A percentile compares a stretch with the other conserved stretches of the same genome.
Conservation (phyloP, 2,888 invertebrate species). For the Folsomia manolachei region DNA sequence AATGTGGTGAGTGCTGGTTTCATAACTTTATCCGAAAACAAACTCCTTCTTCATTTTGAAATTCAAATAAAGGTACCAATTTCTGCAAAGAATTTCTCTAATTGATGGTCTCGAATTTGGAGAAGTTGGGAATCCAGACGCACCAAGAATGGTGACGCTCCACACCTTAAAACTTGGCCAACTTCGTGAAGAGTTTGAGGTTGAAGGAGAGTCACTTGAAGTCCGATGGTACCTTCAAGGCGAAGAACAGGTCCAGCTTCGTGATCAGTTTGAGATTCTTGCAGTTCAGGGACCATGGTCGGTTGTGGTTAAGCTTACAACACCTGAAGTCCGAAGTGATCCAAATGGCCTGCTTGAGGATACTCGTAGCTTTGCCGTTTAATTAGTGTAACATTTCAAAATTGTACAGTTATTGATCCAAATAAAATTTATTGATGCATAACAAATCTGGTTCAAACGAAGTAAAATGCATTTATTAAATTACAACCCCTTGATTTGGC, state of each 20-base stretch:
- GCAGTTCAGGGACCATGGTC: conserved; percentile 31
- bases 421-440: no score
- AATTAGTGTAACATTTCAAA: no score
- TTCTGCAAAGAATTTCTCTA: conserved; percentile 40
- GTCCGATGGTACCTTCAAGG: conserved; percentile 34
- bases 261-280: conserved; percentile 28
- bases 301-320: conserved; percentile 25
- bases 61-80: no score
- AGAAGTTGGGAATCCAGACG: conserved; percentile 19
- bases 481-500: no score
- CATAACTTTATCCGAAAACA: no score
- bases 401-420: no score
- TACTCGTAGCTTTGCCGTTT: conserved; percentile 18
- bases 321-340: conserved; percentile 37
- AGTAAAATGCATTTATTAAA: no score
- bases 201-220: conserved; percentile 35
- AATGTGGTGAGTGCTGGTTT: conserved; percentile 46
- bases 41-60: no score
- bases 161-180: conserved; percentile 42
- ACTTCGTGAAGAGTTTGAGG: conserved; percentile 31
- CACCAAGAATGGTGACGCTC: conserved; percentile 23
- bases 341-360: conserved; percentile 26
- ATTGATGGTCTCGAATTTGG: conserved; percentile 39
- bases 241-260: conserved; percentile 24
- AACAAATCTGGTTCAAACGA: no score